Evolutionary conservation across 2,113 vertebrate species (phyloP).

Genomic region (Coptodon bakossiorum): DNA sequence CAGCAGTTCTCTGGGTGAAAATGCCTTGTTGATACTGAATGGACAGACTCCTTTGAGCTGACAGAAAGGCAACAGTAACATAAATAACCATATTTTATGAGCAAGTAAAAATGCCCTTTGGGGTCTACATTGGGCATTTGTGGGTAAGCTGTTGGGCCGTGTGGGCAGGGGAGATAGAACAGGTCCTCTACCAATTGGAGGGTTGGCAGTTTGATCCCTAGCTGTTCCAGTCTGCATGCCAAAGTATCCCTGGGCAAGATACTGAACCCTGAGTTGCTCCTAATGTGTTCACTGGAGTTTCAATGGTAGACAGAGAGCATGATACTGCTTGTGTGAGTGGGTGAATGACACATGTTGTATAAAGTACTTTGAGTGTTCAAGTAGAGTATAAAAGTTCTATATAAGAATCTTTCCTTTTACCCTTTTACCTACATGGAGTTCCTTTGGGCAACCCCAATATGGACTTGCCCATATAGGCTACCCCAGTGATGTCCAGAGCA

Average conservation of each 20-base stretch:
- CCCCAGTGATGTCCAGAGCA: neutral
- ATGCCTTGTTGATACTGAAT: accelerated
- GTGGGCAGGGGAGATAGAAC: neutral
- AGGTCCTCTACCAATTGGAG: neutral
- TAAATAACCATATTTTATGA: neutral
- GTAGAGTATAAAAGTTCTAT: neutral
- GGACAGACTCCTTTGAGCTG: neutral
- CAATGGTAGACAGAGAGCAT: neutral
- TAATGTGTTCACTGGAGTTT: neutral
- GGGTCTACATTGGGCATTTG: neutral
- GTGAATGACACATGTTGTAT: neutral
- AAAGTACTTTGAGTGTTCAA: neutral
- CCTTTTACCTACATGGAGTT: neutral
- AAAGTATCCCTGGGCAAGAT: neutral
- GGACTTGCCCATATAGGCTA: neutral
- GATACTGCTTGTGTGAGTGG: neutral
- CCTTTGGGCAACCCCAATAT: neutral
- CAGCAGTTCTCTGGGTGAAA: neutral
- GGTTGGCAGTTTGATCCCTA: neutral
- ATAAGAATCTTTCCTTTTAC: neutral
- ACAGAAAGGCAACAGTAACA: neutral
- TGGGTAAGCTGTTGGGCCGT: neutral
- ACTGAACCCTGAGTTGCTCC: neutral
- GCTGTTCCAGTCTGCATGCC: neutral
- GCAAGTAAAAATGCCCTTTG: neutral